These are phyloP conservation scores for Pterocles gutturalis DNA, from an alignment of 2,113 vertebrate species.

Conservation along the genomic window DNA sequence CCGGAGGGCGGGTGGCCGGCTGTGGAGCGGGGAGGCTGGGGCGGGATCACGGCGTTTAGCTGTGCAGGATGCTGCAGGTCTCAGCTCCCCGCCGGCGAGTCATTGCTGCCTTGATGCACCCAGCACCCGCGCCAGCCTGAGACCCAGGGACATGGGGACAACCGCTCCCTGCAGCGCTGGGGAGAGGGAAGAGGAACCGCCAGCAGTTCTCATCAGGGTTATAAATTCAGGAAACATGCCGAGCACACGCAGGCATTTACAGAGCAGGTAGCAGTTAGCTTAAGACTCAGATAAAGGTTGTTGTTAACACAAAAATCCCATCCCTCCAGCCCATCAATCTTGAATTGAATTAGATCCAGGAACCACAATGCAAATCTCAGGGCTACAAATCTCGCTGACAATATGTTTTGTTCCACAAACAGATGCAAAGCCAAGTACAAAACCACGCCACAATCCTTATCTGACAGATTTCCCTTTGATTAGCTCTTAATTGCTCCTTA, in stretches of 20 bases:
- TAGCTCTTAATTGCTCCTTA: constrained; percentile 53
- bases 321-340: background rate
- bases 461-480: constrained; percentile 40
- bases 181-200: background rate
- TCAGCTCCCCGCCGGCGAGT: background rate
- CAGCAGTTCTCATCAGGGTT: background rate
- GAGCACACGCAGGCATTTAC: background rate
- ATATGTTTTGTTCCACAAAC: constrained; percentile 45
- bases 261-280: background rate
- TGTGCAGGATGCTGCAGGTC: background rate
- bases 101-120: too few species aligned
- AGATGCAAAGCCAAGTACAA: constrained; percentile 31
- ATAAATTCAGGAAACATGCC: background rate
- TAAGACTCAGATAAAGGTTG: constrained; percentile 7
- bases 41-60: background rate
- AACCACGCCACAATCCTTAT: background rate
- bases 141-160: too few species aligned
- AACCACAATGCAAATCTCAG: constrained; percentile 29
- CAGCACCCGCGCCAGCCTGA: too few species aligned
- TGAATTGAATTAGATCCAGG: constrained; percentile 46
- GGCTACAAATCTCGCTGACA: constrained; percentile 41
- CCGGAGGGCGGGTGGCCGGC: background rate
- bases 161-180: too few species aligned
- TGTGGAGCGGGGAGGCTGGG: background rate
- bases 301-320: constrained; percentile 2